Evolutionary conservation across 2,113 vertebrate species (phyloP).

Genomic region (Mormyrus iriodes): DNA sequence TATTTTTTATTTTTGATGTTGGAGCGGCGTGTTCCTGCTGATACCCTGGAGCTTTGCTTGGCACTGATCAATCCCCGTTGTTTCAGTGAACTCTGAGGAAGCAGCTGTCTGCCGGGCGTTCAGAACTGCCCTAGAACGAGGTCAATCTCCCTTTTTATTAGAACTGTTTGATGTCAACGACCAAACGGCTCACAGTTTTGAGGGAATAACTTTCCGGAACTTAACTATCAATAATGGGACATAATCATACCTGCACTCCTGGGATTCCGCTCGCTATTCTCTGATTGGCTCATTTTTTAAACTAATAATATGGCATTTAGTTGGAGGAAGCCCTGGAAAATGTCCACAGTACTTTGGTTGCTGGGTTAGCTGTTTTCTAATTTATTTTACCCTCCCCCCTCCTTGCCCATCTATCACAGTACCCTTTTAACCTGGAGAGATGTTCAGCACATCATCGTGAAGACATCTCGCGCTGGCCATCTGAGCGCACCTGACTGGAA

Average conservation of each 20-base stretch:
- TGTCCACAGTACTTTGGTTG: neutral
- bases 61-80: neutral
- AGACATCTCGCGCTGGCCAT: constrained; percentile 91
- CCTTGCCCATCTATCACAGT: constrained; percentile 53
- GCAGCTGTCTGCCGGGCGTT: neutral
- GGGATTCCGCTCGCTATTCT: neutral
- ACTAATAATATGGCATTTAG: neutral
- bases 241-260: neutral
- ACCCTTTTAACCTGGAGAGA: constrained; percentile 91
- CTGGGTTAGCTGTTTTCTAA: neutral
- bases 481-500: constrained; percentile 98
- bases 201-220: neutral
- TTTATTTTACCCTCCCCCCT: neutral
- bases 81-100: neutral
- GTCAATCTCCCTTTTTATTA: neutral
- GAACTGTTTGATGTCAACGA: neutral
- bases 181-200: neutral
- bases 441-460: constrained; percentile 97
- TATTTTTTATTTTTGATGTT: neutral
- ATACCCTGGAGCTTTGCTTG: neutral
- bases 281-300: neutral
- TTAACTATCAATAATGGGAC: neutral
- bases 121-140: neutral
- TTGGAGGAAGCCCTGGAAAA: neutral
- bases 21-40: neutral